These are phyloP conservation scores for Ophiodon elongatus DNA, from an alignment of 2,113 vertebrate genomes.

Conservation along the genomic window DNA sequence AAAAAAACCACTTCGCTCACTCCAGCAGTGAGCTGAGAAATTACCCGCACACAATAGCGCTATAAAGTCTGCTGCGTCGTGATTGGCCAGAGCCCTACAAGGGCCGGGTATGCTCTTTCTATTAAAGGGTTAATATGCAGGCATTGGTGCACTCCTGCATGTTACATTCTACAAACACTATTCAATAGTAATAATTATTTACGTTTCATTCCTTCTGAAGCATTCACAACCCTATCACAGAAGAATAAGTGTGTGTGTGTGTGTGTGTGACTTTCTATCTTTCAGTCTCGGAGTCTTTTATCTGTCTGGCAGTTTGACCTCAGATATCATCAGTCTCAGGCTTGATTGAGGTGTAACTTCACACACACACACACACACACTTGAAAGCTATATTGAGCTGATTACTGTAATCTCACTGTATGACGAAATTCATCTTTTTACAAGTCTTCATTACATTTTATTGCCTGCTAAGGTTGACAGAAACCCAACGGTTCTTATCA, in stretches of 20 bases:
- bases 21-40: constrained; percentile 23
- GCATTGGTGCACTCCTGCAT: not conserved
- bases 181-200: too few species aligned
- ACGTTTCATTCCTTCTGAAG: not conserved
- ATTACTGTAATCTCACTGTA: constrained; percentile 55
- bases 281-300: not conserved
- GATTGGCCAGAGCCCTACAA: constrained; percentile 77
- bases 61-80: constrained; percentile 58
- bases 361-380: constrained; percentile 34
- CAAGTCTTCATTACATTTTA: constrained; percentile 78
- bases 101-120: not conserved
- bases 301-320: constrained; percentile 2
- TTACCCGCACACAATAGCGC: constrained; percentile 25
- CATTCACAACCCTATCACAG: not conserved
- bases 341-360: constrained; percentile 29
- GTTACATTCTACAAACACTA: not conserved
- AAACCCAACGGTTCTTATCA: constrained; percentile 69
- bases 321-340: constrained; percentile 1
- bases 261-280: not conserved
- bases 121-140: not conserved
- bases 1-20: constrained; percentile 7
- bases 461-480: constrained; percentile 61
- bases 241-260: too few species aligned
- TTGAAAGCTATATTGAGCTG: constrained; percentile 43
- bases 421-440: constrained; percentile 67